These are phyloP conservation scores for Scaptomyza tumidula DNA, from an alignment of 2,888 invertebrate species.

Conservation along the genomic window DNA sequence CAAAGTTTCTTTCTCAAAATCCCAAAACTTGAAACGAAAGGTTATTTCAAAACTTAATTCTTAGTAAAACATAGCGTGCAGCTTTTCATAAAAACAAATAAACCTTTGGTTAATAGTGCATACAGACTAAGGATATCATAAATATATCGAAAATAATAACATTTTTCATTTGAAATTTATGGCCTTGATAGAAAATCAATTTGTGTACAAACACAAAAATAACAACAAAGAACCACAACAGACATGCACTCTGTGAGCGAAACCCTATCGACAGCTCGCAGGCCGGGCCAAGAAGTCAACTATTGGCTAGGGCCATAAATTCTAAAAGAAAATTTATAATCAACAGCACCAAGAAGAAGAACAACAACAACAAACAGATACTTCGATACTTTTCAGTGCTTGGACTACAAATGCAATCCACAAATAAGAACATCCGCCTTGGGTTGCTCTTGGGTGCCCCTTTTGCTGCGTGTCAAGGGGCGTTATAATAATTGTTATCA, in stretches of 20 bases:
- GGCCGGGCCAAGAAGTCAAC: slow-evolving; percentile 53
- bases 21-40: not conserved
- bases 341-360: slow-evolving; percentile 19
- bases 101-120: not conserved
- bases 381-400: slow-evolving; percentile 7
- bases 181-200: slow-evolving; percentile 69
- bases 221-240: slow-evolving; percentile 1
- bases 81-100: not conserved
- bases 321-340: slow-evolving; percentile 59
- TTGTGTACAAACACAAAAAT: slow-evolving; percentile 27
- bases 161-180: slow-evolving; percentile 57
- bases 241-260: slow-evolving; percentile 3
- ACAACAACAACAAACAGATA: not conserved
- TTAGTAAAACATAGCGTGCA: not conserved
- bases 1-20: no score
- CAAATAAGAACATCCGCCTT: slow-evolving; percentile 65
- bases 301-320: slow-evolving; percentile 67
- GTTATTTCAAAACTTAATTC: not conserved
- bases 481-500: slow-evolving; percentile 68
- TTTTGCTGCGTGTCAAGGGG: slow-evolving; percentile 41
- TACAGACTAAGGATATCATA: slow-evolving; percentile 32
- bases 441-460: not conserved
- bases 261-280: slow-evolving; percentile 28
- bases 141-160: slow-evolving; percentile 43
- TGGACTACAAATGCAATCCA: slow-evolving; percentile 24